A percentile compares a stretch with the other conserved stretches of the same genome.
Conservation (phyloP, 2,797 vertebrate genomes). For the Eutrigla gurnardus region DNA sequence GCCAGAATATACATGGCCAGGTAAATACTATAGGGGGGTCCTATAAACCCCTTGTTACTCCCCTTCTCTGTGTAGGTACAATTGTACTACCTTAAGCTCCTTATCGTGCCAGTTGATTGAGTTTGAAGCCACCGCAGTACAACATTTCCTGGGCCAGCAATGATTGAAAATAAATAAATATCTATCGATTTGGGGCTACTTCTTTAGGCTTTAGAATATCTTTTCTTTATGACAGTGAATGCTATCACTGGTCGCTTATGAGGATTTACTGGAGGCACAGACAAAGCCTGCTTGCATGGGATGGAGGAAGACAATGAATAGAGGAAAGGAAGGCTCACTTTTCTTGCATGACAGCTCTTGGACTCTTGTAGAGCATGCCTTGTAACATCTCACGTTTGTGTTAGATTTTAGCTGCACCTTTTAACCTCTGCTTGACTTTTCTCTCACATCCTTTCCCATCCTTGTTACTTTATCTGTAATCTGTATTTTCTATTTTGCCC, state of each 20-base stretch:
- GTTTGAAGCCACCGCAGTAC: not conserved
- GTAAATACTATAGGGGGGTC: not conserved
- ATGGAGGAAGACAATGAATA: constrained; percentile 17
- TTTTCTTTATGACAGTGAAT: constrained; percentile 23
- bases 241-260: constrained; percentile 44
- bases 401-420: constrained; percentile 24
- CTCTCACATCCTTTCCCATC: constrained; percentile 3
- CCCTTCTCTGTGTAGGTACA: not conserved
- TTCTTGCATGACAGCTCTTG: constrained; percentile 74
- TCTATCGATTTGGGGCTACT: constrained; percentile 39
- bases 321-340: constrained; percentile 31
- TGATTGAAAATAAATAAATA: not conserved
- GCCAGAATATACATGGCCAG: too few species aligned
- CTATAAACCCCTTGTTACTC: not conserved
- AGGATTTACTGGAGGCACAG: constrained; percentile 37
- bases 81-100: not conserved
- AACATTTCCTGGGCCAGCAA: constrained; percentile 28
- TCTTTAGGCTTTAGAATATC: constrained; percentile 28
- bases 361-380: constrained; percentile 66
- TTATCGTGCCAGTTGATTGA: not conserved
- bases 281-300: constrained; percentile 73
- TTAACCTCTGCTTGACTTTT: constrained; percentile 12
- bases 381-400: constrained; percentile 15
- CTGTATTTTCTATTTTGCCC: constrained; percentile 1
- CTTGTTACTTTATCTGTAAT: constrained; percentile 19